Conservation (phyloP, 2,888 invertebrate genomes). For the Cheilosia pagana region DNA sequence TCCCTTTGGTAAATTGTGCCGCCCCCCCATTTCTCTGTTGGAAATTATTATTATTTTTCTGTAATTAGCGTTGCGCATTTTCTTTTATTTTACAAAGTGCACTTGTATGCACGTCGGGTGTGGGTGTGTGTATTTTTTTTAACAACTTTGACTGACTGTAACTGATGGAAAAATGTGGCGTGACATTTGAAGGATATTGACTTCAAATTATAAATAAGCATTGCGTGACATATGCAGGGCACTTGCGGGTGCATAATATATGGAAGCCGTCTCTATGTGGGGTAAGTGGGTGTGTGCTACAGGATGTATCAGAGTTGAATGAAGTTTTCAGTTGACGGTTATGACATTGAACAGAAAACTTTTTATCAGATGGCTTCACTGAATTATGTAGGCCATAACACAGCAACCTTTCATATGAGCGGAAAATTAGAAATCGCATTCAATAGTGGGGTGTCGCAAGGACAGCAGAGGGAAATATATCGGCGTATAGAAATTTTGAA, state of each 20-base stretch:
- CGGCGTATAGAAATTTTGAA: no score
- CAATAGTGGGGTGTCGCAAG: no score
- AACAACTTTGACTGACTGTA: slow-evolving; percentile 16
- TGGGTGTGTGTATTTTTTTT: background rate
- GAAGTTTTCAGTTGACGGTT: background rate
- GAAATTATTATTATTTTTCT: slow-evolving; percentile 46
- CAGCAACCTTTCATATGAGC: no score
- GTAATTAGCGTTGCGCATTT: slow-evolving; percentile 49
- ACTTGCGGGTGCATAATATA: slow-evolving; percentile 1
- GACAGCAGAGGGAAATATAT: no score
- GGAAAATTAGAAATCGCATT: no score
- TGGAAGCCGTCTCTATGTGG: background rate
- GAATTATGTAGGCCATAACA: no score
- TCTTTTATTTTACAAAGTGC: slow-evolving; percentile 23
- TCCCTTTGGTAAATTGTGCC: slow-evolving; percentile 16
- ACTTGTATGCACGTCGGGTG: slow-evolving; percentile 17
- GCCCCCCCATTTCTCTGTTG: background rate
- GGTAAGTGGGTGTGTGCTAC: background rate
- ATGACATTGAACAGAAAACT: background rate
- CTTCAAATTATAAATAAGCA: slow-evolving; percentile 59
- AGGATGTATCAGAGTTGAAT: background rate
- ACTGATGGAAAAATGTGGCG: slow-evolving; percentile 36
- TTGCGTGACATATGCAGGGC: slow-evolving; percentile 54
- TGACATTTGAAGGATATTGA: slow-evolving; percentile 65
- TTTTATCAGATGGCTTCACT: no score